These are phyloP conservation scores for Stenichneumon culpator DNA, from an alignment of 2,888 invertebrate species.

Conservation along the genomic window DNA sequence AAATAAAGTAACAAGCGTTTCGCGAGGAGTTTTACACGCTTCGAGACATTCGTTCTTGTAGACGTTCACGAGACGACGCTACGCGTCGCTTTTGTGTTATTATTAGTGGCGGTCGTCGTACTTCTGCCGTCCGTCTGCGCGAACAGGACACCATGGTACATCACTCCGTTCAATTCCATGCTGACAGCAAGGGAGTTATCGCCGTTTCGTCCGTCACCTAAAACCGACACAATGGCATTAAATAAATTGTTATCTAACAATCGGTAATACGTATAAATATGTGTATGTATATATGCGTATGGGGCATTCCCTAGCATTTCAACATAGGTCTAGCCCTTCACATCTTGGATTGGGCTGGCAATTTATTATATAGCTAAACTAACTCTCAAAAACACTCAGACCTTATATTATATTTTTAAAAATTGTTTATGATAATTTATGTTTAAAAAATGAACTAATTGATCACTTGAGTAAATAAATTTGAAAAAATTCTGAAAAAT, in stretches of 20 bases:
- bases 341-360: no score
- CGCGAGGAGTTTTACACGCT: background rate
- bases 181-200: slow-evolving; percentile 97
- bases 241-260: background rate
- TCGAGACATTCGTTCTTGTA: slow-evolving; percentile 15
- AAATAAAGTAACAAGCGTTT: slow-evolving; percentile 35
- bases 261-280: background rate
- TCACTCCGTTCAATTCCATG: slow-evolving; percentile 98
- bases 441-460: background rate
- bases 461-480: no score
- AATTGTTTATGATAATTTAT: no score
- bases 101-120: slow-evolving; percentile 73
- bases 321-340: no score
- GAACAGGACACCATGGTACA: slow-evolving; percentile 97
- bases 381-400: no score
- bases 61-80: slow-evolving; percentile 79
- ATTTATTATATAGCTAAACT: no score
- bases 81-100: slow-evolving; percentile 77
- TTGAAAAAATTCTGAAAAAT: no score
- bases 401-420: no score
- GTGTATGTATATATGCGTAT: no score
- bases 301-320: no score
- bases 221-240: slow-evolving; percentile 70
- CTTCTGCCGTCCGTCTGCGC: slow-evolving; percentile 85
- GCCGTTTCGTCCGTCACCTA: slow-evolving; percentile 93